Conservation (phyloP, 1,140 invertebrate species). For the Tetramorium alpestre region DNA sequence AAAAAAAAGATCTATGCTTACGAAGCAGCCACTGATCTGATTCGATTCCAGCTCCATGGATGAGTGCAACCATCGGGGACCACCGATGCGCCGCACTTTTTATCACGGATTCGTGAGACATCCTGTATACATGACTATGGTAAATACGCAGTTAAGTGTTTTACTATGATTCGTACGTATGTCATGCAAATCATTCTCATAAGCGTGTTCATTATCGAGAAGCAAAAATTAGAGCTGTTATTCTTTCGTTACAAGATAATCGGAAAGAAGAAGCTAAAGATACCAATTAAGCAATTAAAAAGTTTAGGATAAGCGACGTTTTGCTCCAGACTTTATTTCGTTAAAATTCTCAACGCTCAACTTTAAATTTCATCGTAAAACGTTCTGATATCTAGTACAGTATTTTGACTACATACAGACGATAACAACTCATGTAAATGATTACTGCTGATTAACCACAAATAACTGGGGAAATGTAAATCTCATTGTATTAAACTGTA, state of each 20-base stretch:
- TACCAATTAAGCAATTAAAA: neutral
- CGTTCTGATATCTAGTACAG: neutral
- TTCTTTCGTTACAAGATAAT: neutral
- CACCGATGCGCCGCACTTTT: slow-evolving; percentile 51
- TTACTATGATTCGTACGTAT: slow-evolving; percentile 22
- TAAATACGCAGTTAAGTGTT: slow-evolving; percentile 44
- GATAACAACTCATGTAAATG: neutral
- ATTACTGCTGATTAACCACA: slow-evolving; percentile 32
- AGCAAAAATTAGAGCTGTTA: slow-evolving; percentile 4
- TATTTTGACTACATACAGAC: neutral
- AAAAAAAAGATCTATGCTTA: slow-evolving; percentile 51
- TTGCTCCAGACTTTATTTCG: neutral
- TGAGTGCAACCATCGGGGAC: slow-evolving; percentile 45
- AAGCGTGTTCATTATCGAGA: slow-evolving; percentile 18
- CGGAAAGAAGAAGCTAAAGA: neutral
- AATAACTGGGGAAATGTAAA: slow-evolving; percentile 35
- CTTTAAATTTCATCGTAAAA: neutral
- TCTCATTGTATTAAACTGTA: slow-evolving; percentile 30
- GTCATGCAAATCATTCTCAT: slow-evolving; percentile 19
- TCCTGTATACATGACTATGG: slow-evolving; percentile 50
- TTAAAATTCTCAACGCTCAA: neutral
- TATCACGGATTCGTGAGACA: slow-evolving; percentile 52
- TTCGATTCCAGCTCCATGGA: slow-evolving; percentile 54
- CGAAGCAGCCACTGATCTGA: slow-evolving; percentile 51
- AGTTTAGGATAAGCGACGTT: neutral